phyloP scores from a whole-genome alignment of 2,113 vertebrate genomes.

The Cranoglanis bouderius region DNA sequence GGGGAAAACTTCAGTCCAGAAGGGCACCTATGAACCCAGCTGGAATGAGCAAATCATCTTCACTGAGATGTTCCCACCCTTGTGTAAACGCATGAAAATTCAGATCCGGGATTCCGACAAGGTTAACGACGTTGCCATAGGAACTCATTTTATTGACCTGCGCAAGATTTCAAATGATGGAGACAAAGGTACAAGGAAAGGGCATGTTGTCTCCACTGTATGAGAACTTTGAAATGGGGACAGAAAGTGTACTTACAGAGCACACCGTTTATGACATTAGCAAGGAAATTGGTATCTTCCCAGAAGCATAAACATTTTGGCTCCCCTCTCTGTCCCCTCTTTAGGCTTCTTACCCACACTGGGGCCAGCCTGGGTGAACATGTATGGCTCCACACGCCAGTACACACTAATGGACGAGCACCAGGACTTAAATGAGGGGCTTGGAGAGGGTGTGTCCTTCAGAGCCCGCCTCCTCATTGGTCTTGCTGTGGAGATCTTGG shows the following conservation, averaged over 20 bases:
- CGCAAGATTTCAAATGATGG: conserved; percentile 93
- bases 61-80: conserved; percentile 94
- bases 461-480: conserved; percentile 88
- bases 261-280: conserved; percentile 4
- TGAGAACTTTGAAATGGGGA: conserved; percentile 2
- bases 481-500: conserved; percentile 90
- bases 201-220: not conserved
- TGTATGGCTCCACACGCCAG: conserved; percentile 95
- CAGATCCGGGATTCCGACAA: conserved; percentile 97
- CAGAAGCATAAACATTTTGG: not conserved
- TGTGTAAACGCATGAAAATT: conserved; percentile 92
- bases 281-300: conserved; percentile 1
- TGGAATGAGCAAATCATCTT: conserved; percentile 97
- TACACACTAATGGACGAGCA: conserved; percentile 96
- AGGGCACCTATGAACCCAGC: conserved; percentile 94
- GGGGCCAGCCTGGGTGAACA: conserved; percentile 96
- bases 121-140: conserved; percentile 94
- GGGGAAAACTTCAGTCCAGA: conserved; percentile 95
- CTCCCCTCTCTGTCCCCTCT: not conserved
- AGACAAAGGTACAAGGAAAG: conserved; percentile 85
- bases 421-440: conserved; percentile 94
- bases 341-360: conserved; percentile 92
- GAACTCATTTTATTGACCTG: conserved; percentile 95
- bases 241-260: not conserved
- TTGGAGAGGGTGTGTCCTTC: conserved; percentile 95